Base-by-base conservation (phyloP, 1,140 invertebrate species). In the Philotrypesis tridentata region DNA sequence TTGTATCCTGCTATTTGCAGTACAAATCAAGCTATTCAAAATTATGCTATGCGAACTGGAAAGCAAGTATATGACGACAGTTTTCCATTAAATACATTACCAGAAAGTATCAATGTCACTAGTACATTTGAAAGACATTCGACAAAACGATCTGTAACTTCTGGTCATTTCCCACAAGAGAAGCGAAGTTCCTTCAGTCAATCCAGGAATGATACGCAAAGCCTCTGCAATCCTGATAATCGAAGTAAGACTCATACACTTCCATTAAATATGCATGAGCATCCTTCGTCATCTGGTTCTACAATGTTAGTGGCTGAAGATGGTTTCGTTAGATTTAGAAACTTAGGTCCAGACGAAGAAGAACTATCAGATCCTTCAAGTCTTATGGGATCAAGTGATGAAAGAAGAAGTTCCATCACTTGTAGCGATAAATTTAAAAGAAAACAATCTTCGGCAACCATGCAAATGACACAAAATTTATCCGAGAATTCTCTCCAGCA, bases 261-360 rank as follows among this genome's bases (percentile, higher is more conserved):
- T 6, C 84, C 87, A 48, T 86, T 87, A 65, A 85, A 85, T 43
- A 48, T 88, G 70, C 88, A 88, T 75, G 91, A 89, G 85, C 89
- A 89, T 21, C 48, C 86, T 55, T 89, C 88, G 14, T 91, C 89
- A 43, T 92, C 91, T 1, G 91, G 90, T 8, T 91, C 91, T 27
- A 92, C 91, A 70, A 97, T 97, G 96, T 91, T 97, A 65, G 96
- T 97, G 7, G 96, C 96, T 82, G 96, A 97, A 86, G 95, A 96
- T 85, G 96, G 96, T 1, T 97, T 97, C 88, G 94, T 97, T 2
- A 92, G 96, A 74, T 97, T 97, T 91, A 93, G 96, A 40, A 94
- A 94, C 14, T 87, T 95, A 73, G 95, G 95, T 55, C 94, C 85
- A 43, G 91, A 89, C 67, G 90, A 92, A 27, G 90, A 92, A 60